Evolutionary conservation across 2,113 vertebrate species (phyloP), one percentile per base, ranked within the genome.

Genomic region (Archocentrus centrarchus): DNA sequence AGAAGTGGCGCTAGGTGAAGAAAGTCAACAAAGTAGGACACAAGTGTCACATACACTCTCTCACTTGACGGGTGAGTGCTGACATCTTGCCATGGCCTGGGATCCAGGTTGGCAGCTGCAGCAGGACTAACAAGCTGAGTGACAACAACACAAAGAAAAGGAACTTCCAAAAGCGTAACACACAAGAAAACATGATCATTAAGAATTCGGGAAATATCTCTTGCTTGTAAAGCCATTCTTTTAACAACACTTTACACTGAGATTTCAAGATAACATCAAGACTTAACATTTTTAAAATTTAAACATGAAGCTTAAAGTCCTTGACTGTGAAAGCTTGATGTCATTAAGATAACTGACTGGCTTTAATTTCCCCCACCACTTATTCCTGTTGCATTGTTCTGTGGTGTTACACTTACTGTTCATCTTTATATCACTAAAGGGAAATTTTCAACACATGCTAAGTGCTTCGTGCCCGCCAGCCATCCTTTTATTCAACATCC

Each of bases 1-100:
- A 32, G 17, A 17, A 58, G 73, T 77, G 75, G 17, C 76, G 80
- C 61, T 11, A 35, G 84, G 91, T 89, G 84, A 81, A 59, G 30
- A 57, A 61, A 79, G 90, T 92, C 66, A 82, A 59, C 41, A 76
- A 92, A 93, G 83, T 92, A 57, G 91, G 87, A 78, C 89, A 87
- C 80, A 87, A 84, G 76, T 88, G 92, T 92, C 94, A 91, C 86
- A 88, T 78, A n/a, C 75, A 86, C 59, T 90, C 61, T 75, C 39
- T 41, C 15, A 50, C 78, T 82, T 89, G 92, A 92, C 7, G 79
- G 30, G 2, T 93, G 88, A 91, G 86, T 89, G 89, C 76, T 91
- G 91, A 88, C 86, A 66, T 85, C 75, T 66, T 24, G 17, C 59
- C n/a, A 32, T 53, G 81, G 84, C 58, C 75, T 59, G 79, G 68